Evolutionary conservation across 2,888 invertebrate species (phyloP).

Genomic region (Thera britannica): DNA sequence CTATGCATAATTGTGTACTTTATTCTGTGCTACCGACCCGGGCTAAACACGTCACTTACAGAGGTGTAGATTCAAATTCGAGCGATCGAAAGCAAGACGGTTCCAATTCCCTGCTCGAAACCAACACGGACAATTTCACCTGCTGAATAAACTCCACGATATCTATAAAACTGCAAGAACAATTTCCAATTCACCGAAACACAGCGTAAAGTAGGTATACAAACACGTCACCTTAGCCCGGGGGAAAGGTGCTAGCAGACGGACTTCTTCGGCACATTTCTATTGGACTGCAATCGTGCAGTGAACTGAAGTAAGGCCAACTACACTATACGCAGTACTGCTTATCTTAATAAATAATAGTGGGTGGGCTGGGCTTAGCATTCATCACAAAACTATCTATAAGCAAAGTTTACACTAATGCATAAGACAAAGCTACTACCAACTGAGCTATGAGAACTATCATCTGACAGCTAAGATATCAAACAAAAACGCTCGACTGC

Average conservation of each 20-base stretch:
- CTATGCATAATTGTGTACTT: too few species aligned
- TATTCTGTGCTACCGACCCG: too few species aligned
- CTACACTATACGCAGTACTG: background rate
- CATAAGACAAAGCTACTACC: too few species aligned
- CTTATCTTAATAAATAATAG: too few species aligned
- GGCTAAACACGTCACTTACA: too few species aligned
- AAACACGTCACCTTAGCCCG: slow-evolving; percentile 18
- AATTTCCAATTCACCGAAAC: slow-evolving; percentile 23
- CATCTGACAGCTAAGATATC: background rate
- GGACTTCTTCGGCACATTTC: slow-evolving; percentile 2
- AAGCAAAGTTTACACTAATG: too few species aligned
- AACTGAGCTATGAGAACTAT: too few species aligned
- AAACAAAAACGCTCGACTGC: background rate
- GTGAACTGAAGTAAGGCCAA: background rate
- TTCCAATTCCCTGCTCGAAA: slow-evolving; percentile 18
- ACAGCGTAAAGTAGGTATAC: slow-evolving; percentile 14
- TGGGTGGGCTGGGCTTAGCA: too few species aligned
- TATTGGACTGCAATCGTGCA: slow-evolving; percentile 2
- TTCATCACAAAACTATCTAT: too few species aligned
- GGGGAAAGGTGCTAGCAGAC: slow-evolving; percentile 2
- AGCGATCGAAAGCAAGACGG: slow-evolving; percentile 12
- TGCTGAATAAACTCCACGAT: slow-evolving; percentile 12
- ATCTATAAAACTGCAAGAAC: slow-evolving; percentile 15
- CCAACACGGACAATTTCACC: slow-evolving; percentile 13
- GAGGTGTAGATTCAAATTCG: background rate